A percentile compares a stretch with the other conserved stretches of the same genome.
Conservation (phyloP, 2,113 vertebrate species). For the Numenius arquata region DNA sequence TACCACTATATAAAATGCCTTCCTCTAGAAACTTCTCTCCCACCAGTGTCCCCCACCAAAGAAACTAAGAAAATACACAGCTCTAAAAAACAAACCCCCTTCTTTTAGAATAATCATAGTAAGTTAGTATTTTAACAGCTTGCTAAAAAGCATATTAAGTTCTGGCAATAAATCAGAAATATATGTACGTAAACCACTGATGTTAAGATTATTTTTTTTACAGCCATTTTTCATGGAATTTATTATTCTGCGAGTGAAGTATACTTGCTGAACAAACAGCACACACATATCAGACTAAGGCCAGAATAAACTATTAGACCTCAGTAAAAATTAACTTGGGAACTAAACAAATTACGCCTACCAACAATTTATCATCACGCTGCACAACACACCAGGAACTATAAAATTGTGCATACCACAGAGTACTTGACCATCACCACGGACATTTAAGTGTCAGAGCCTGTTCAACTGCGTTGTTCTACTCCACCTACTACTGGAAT, state of each 20-base stretch:
- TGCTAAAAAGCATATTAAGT: background rate
- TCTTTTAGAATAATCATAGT: background rate
- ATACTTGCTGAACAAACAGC: background rate
- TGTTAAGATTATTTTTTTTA: background rate
- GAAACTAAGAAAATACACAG: background rate
- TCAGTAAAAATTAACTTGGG: background rate
- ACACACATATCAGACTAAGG: accelerated
- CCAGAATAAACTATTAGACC: background rate
- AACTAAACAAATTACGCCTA: background rate
- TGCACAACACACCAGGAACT: background rate
- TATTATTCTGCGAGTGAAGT: background rate
- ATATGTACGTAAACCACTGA: background rate
- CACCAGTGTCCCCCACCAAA: background rate
- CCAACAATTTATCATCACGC: background rate
- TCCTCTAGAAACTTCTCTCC: background rate
- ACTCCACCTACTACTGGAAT: background rate
- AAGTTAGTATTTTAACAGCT: background rate
- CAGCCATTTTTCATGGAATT: background rate
- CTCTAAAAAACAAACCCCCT: background rate
- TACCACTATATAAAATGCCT: background rate
- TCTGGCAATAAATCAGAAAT: background rate
- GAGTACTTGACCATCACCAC: accelerated
- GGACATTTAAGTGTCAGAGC: accelerated
- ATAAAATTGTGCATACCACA: background rate
- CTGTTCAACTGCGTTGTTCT: accelerated